Base-by-base conservation (phyloP, 2,888 invertebrate genomes). In the Leptura quadrifasciata region DNA sequence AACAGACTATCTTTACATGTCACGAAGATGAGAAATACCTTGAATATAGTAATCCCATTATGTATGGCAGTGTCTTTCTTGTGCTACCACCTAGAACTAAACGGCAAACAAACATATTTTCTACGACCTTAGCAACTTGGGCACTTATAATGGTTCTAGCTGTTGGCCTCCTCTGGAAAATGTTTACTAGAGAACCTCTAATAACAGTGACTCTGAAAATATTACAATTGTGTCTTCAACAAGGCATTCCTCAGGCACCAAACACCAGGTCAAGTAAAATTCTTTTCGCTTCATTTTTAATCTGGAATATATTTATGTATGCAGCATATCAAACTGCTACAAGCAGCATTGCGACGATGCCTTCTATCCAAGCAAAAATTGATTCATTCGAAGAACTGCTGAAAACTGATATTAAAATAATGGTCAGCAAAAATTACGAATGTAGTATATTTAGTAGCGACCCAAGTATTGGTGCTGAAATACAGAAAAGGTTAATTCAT, bases 351-450 rank as follows among this genome's bases (percentile, higher is more conserved):
- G 17, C 31, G 6, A 17, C 61, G 1, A 61, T 15, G 31, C 61
- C 61, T 8, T 15, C 31, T 35, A 17, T n/a, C 17, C 3, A 15
- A n/a, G 24, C 60, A 18, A 60, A 60, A 27, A 60, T 60, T 24
- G 24, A 24, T 12, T 10, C 24, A 5, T 15, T 60, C 15, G 27
- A 27, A 24, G 17, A 24, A 12, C 24, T 61, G n/a, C 35, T 27
- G 6, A 31, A 61, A 31, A n/a, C 24, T 24, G 24, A 60, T 60
- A 27, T 60, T 12, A 60, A 27, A 60, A 60, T 60, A 9, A 60
- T 60, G 27, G 15, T 24, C n/a, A n/a, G n/a, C n/a, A n/a, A n/a
- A n/a, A n/a, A n/a, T n/a, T n/a, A n/a, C n/a, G n/a, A n/a, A n/a
- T n/a, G n/a, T n/a, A n/a, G n/a, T n/a, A n/a, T n/a, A n/a, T n/a